Percentiles rank a stretch among this genome's conserved stretches.
These are phyloP conservation scores for Ectobius pallidus DNA, from an alignment of 2,888 invertebrate species.

Conservation along the genomic window DNA sequence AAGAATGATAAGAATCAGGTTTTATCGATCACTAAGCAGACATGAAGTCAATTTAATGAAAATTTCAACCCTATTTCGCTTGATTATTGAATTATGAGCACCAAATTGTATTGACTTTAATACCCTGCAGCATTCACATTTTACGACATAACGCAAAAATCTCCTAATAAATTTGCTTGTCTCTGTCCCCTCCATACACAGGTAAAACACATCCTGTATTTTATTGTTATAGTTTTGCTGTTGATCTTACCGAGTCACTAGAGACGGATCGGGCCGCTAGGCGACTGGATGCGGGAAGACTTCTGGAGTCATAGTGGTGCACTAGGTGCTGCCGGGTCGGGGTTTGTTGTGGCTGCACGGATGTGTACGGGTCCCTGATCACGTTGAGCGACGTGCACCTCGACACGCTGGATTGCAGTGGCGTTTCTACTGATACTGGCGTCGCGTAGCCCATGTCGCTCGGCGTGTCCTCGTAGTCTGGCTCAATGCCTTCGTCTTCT, in stretches of 20 bases:
- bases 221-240: too few relatives aligned
- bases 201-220: too few relatives aligned
- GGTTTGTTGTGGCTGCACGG: constrained; percentile 55
- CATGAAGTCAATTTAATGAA: too few relatives aligned
- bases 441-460: constrained; percentile 63
- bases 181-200: too few relatives aligned
- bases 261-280: constrained; percentile 51
- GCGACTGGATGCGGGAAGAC: constrained; percentile 53
- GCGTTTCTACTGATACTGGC: constrained; percentile 81
- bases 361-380: constrained; percentile 63
- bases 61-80: too few relatives aligned
- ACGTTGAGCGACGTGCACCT: constrained; percentile 84
- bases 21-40: too few relatives aligned
- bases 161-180: too few relatives aligned
- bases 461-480: constrained; percentile 68
- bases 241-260: constrained; percentile 53
- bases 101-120: too few relatives aligned
- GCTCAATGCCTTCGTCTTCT: constrained; percentile 78
- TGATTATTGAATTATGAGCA: too few relatives aligned
- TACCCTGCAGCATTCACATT: too few relatives aligned
- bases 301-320: constrained; percentile 57
- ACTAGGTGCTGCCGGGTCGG: constrained; percentile 50
- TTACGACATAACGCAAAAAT: too few relatives aligned
- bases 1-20: too few relatives aligned
- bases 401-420: constrained; percentile 84